Conservation (phyloP, 2,797 vertebrate species). For the Dicrostonyx torquatus region DNA sequence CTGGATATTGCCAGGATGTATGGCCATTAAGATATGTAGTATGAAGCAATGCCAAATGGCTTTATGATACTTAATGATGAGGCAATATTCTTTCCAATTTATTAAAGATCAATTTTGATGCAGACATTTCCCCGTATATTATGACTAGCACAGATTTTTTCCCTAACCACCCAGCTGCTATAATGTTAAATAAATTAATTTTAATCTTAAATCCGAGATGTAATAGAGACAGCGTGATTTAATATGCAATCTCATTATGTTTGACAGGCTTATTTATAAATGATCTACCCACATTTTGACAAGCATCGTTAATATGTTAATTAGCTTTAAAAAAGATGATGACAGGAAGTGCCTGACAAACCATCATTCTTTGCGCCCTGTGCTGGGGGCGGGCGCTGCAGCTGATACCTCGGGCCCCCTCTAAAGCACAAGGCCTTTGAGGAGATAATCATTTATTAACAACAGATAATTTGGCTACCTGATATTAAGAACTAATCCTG, state of each 20-base stretch:
- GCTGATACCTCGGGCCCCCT: not conserved
- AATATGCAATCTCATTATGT: conserved; percentile 79
- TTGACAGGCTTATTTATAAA: conserved; percentile 78
- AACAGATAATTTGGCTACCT: conserved; percentile 70
- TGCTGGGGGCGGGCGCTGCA: conserved; percentile 35
- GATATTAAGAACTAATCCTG: conserved; percentile 77
- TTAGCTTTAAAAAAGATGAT: conserved; percentile 77
- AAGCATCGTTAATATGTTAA: conserved; percentile 77
- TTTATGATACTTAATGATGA: conserved; percentile 63
- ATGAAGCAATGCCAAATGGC: conserved; percentile 40
- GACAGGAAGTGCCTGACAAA: conserved; percentile 46
- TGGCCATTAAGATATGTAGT: conserved; percentile 49
- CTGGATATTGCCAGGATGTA: not conserved
- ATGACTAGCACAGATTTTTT: conserved; percentile 38
- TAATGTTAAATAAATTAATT: conserved; percentile 77
- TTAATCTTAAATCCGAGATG: conserved; percentile 80
- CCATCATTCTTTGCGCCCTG: conserved; percentile 46
- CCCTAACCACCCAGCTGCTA: conserved; percentile 68
- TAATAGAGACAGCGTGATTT: conserved; percentile 75
- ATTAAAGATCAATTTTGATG: conserved; percentile 53
- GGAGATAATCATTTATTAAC: conserved; percentile 68
- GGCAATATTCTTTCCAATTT: conserved; percentile 69
- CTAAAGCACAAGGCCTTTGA: conserved; percentile 50
- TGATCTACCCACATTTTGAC: conserved; percentile 69
- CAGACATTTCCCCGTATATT: conserved; percentile 63